These are phyloP conservation scores for Papilio polyxenes DNA, from an alignment of 1,140 invertebrate species.

Conservation along the genomic window DNA sequence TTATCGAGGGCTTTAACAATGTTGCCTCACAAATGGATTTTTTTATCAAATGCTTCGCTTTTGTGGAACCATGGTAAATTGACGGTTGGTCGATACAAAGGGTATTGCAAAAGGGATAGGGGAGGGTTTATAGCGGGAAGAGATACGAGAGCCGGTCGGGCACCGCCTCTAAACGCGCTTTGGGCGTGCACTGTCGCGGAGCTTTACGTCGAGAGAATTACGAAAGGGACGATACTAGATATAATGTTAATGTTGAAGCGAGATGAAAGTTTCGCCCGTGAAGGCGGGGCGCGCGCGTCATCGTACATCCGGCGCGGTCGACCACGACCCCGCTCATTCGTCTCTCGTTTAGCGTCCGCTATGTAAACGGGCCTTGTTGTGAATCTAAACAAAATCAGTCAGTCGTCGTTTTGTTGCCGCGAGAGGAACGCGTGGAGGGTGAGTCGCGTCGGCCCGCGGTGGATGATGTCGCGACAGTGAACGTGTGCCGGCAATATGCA, in stretches of 20 bases:
- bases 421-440: slow-evolving; percentile 67
- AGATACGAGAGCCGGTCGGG: slow-evolving; percentile 43
- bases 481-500: slow-evolving; percentile 84
- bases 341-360: slow-evolving; percentile 76
- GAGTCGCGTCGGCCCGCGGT: slow-evolving; percentile 55
- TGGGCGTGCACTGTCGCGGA: slow-evolving; percentile 51
- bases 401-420: slow-evolving; percentile 78
- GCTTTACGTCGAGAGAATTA: slow-evolving; percentile 34
- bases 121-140: slow-evolving; percentile 53
- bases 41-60: slow-evolving; percentile 36
- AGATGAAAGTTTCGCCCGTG: slow-evolving; percentile 43
- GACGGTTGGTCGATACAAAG: slow-evolving; percentile 35
- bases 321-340: slow-evolving; percentile 73
- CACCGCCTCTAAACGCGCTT: slow-evolving; percentile 53
- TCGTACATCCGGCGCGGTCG: slow-evolving; percentile 48
- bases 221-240: slow-evolving; percentile 46
- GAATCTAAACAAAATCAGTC: slow-evolving; percentile 80
- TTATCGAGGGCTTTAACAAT: slow-evolving; percentile 35
- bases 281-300: slow-evolving; percentile 56
- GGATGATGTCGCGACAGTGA: slow-evolving; percentile 71
- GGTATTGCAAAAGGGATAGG: slow-evolving; percentile 44
- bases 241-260: slow-evolving; percentile 40
- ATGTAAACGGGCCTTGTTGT: slow-evolving; percentile 80
- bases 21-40: slow-evolving; percentile 32
- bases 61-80: slow-evolving; percentile 35